Evolutionary conservation across 2,797 vertebrate genomes (phyloP), one percentile per base, ranked within the genome.

Genomic region (Myripristis jacobus): DNA sequence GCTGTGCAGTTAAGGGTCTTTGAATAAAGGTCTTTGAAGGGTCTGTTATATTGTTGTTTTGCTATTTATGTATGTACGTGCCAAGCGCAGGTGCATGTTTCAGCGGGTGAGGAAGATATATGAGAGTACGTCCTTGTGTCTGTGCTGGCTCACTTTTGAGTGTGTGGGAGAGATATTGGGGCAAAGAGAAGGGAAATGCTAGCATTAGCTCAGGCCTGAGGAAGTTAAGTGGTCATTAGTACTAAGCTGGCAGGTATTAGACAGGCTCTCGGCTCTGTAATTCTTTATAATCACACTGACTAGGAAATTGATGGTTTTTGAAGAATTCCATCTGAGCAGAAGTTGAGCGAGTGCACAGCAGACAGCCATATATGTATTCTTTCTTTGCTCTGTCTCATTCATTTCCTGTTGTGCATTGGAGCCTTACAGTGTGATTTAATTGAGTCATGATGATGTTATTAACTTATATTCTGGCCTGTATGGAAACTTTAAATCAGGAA

Each of bases 151-250:
- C n/a, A 10, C 46, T 47, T 9, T 18, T 52, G 29, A 16, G 27
- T 4, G 11, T 44, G 58, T 61, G 50, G 51, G 21, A 36, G 27
- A 19, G 6, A n/a, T 11, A 18, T 47, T n/a, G 44, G 18, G 18
- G 44, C 44, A 19, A 47, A 47, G 44, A 2, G 9, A 13, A 31
- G 31, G 31, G 29, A 27, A 46, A 21, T 22, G 22, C 11, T 48
- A 27, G 21, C 13, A 51, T 54, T 19, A 10, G 36, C 29, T 47
- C 24, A 31, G 22, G 21, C 29, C 41, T 27, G 3, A 15, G 18
- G 16, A 50, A 22, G 60, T 77, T 22, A 46, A 64, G 52, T 60
- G 53, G 57, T 70, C 53, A 46, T 70, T 70, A 58, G 67, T 57
- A n/a, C 19, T 64, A 52, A 81, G 24, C 58, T 60, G 31, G 25